Evolutionary conservation across 2,888 invertebrate species (phyloP).

Genomic region (Artemia sinica): DNA sequence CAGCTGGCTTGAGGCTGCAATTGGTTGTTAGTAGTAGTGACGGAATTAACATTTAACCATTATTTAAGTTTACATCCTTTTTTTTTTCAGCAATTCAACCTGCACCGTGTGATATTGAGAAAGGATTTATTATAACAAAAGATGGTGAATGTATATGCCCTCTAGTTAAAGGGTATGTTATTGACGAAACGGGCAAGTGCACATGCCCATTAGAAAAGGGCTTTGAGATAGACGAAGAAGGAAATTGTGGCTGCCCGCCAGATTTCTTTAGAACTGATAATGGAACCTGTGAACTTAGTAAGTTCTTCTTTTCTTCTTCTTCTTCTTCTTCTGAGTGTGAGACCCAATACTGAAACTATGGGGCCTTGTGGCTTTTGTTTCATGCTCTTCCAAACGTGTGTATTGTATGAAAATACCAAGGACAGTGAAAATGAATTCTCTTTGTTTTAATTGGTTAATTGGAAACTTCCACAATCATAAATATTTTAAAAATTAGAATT

Average conservation of each 20-base stretch:
- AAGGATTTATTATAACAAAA: conserved; percentile 58
- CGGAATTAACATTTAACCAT: too few species aligned
- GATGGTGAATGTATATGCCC: conserved; percentile 58
- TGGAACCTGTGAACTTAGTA: conserved; percentile 25
- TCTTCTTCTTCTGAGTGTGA: too few species aligned
- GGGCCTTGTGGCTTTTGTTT: too few species aligned
- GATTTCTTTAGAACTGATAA: conserved; percentile 26
- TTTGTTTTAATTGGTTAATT: too few species aligned
- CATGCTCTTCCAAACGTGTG: too few species aligned
- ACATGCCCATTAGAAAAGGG: conserved; percentile 52
- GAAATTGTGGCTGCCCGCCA: conserved; percentile 28
- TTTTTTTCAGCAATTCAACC: conserved; percentile 14
- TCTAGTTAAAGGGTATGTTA: conserved; percentile 45
- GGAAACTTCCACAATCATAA: too few species aligned
- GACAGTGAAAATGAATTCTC: too few species aligned
- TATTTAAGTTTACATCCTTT: neutral
- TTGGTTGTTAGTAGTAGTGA: too few species aligned
- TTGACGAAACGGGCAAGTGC: conserved; percentile 45
- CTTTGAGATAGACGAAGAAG: conserved; percentile 48
- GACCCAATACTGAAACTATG: too few species aligned
- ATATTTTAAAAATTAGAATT: too few species aligned
- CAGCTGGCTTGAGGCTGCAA: too few species aligned
- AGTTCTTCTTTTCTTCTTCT: conserved; percentile 4
- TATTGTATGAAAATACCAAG: too few species aligned
- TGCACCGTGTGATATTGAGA: conserved; percentile 47